Conservation (phyloP, 2,113 vertebrate species). For the human region GRCh38 chrX:27138501-27139000, state of each 20-base stretch:
- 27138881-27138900: neutral
- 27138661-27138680: conserved; percentile 14
- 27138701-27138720: conserved; percentile 51
- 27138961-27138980: neutral
- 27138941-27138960: conserved; percentile 8
- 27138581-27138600: neutral
- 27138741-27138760: conserved; percentile 27
- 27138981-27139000: neutral
- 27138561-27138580: neutral
- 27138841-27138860: neutral
- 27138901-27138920: conserved; percentile 5
- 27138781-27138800: conserved; percentile 17
- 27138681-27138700: conserved; percentile 22
- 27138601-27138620: neutral
- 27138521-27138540: too few relatives aligned
- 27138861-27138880: neutral
- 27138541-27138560: neutral
- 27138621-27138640: conserved; percentile 44
- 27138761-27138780: conserved; percentile 23
- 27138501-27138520: too few relatives aligned
- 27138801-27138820: conserved; percentile 33
- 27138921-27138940: neutral
- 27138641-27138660: conserved; percentile 35
- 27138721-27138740: conserved; percentile 48
- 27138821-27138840: conserved; percentile 29